Evolutionary conservation across 2,797 vertebrate genomes (phyloP), one percentile per base, ranked within the genome.

Genomic region (Scomberomorus guttatus): DNA sequence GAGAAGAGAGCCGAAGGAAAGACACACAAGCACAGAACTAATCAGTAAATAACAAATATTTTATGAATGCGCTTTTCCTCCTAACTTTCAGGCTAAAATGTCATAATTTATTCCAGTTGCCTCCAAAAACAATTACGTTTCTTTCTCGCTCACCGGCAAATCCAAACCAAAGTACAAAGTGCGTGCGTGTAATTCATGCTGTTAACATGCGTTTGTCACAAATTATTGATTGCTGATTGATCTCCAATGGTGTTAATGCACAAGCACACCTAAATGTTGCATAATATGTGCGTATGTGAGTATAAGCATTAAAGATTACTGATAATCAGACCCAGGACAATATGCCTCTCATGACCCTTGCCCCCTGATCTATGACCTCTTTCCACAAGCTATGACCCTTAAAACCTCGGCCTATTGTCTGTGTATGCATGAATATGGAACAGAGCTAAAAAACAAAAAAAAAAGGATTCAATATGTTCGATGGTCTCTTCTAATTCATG

Each of bases 191-290:
- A 57, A 85, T 81, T 73, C 22, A 75, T 77, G 72, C 54, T 34
- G 12, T 79, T 83, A 75, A 79, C 67, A 70, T 42, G 22, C 52
- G 81, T 90, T 83, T 70, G 52, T 81, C 77, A 86, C 63, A 56
- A 67, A 51, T 67, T 51, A 93, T 90, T 80, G 89, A 93, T 84
- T 62, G 63, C 5, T 76, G 66, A 94, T 88, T 59, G 86, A 93
- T 92, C 42, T 55, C 74, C 59, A 18, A 78, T 69, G 25, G 17
- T 24, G 56, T 78, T 72, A 27, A 80, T 77, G 67, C 80, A 65
- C 15, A 73, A 42, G 17, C 44, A 56, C 34, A 46, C 61, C 54
- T 59, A 44, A 63, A 77, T 51, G 63, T 59, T 78, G 81, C 72
- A 72, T 81, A 59, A 80, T 65, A 56, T 54, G 39, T 75, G n/a